Conservation (phyloP, 2,797 vertebrate species). For the Parotocinclus haroldoi region DNA sequence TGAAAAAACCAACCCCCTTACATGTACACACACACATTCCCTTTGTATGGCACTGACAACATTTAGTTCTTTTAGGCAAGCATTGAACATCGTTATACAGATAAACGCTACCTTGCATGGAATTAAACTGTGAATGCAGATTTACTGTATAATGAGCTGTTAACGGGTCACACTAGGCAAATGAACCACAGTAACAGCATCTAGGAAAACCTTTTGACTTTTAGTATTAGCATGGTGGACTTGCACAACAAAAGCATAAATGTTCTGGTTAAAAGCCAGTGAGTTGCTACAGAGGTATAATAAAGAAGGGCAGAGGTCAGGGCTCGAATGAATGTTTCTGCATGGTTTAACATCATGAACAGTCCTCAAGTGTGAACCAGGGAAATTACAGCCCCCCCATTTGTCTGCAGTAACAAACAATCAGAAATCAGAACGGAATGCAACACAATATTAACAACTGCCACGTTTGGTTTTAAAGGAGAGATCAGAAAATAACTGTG, state of each 20-base stretch:
- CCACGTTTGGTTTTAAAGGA: background rate
- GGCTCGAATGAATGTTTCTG: conserved; percentile 12
- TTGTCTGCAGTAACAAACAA: conserved; percentile 44
- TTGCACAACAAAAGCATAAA: background rate
- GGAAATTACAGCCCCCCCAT: conserved; percentile 41
- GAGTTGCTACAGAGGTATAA: background rate
- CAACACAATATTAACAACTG: conserved; percentile 17
- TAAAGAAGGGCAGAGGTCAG: background rate
- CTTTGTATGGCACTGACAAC: conserved; percentile 24
- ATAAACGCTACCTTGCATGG: too few relatives aligned
- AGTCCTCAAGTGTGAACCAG: conserved; percentile 9
- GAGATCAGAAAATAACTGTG: background rate
- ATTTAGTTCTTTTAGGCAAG: too few relatives aligned
- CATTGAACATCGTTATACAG: too few relatives aligned
- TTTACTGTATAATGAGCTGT: background rate
- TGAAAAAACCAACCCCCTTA: background rate
- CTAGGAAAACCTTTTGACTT: too few relatives aligned
- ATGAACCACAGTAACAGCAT: too few relatives aligned
- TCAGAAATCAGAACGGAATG: conserved; percentile 46
- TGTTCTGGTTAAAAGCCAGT: background rate
- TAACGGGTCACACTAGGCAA: too few relatives aligned
- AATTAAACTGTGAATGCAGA: background rate
- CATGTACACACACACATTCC: conserved; percentile 7
- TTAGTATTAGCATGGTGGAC: background rate
- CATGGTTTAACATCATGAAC: conserved; percentile 15